Percentiles rank a stretch among this genome's conserved stretches.
Evolutionary conservation across 2,888 invertebrate species (phyloP).

Genomic region (Cyclophora albipunctata): DNA sequence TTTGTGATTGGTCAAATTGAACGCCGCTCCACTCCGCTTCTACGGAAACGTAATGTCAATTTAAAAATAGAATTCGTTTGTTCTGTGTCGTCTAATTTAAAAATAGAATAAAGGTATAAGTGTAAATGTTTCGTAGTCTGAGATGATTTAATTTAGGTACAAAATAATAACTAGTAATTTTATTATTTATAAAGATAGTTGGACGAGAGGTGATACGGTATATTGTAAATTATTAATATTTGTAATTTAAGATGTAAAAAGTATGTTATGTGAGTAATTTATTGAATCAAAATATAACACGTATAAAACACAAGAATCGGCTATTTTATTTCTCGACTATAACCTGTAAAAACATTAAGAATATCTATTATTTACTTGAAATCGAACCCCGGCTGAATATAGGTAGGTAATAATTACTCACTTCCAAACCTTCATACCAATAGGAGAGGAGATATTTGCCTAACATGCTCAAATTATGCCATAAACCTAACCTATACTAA

Average conservation of each 20-base stretch:
- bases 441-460: too few species aligned
- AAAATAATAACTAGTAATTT: constrained; percentile 57
- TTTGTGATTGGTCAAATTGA: too few species aligned
- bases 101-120: constrained; percentile 7
- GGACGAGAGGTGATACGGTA: constrained; percentile 46
- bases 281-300: constrained; percentile 74
- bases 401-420: too few species aligned
- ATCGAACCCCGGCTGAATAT: too few species aligned
- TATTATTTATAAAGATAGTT: constrained; percentile 47
- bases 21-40: too few species aligned
- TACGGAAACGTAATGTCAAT: too few species aligned
- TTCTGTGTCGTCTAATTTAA: background rate
- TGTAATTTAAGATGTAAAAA: constrained; percentile 63
- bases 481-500: too few species aligned
- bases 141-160: constrained; percentile 58
- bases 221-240: constrained; percentile 66
- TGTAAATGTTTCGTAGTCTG: constrained; percentile 41
- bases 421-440: too few species aligned
- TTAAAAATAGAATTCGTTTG: too few species aligned
- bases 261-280: constrained; percentile 70
- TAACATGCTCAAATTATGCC: too few species aligned
- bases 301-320: constrained; percentile 38
- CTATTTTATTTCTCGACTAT: constrained; percentile 17
- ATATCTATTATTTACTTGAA: too few species aligned
- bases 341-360: too few species aligned